These are phyloP conservation scores for Rhynchomys soricoides DNA, from an alignment of 2,113 vertebrate genomes.

Conservation along the genomic window DNA sequence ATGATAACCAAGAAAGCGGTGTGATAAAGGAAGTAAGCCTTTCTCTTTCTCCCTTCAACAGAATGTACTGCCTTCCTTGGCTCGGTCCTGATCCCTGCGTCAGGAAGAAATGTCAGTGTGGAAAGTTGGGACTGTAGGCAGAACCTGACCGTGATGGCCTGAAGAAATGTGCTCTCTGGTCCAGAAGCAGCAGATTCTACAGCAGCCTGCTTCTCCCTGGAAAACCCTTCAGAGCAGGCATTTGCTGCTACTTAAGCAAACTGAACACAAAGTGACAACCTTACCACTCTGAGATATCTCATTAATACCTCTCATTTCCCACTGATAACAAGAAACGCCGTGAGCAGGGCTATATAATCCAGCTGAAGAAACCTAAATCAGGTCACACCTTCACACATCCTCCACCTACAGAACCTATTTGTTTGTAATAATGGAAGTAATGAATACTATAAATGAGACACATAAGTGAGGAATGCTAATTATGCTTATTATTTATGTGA, in stretches of 20 bases:
- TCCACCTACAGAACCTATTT: neutral
- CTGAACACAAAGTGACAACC: neutral
- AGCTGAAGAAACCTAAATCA: neutral
- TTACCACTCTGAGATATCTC: neutral
- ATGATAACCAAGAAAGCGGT: conserved; percentile 68
- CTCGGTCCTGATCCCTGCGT: no score
- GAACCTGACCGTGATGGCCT: neutral
- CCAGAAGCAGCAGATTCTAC: neutral
- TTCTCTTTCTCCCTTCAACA: neutral
- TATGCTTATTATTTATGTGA: neutral
- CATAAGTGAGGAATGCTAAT: neutral
- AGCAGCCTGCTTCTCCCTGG: neutral
- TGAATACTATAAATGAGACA: neutral
- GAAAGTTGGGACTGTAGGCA: no score
- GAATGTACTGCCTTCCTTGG: neutral
- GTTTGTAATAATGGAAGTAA: neutral
- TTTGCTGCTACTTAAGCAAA: neutral
- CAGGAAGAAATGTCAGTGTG: no score
- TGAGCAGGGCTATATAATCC: neutral
- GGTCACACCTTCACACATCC: neutral
- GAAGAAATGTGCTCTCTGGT: rapidly evolving
- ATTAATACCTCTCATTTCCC: no score
- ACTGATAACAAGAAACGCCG: neutral
- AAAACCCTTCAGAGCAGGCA: neutral
- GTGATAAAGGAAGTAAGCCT: neutral